phyloP scores from a whole-genome alignment of 1,140 invertebrate genomes.

The Diabrotica undecimpunctata region DNA sequence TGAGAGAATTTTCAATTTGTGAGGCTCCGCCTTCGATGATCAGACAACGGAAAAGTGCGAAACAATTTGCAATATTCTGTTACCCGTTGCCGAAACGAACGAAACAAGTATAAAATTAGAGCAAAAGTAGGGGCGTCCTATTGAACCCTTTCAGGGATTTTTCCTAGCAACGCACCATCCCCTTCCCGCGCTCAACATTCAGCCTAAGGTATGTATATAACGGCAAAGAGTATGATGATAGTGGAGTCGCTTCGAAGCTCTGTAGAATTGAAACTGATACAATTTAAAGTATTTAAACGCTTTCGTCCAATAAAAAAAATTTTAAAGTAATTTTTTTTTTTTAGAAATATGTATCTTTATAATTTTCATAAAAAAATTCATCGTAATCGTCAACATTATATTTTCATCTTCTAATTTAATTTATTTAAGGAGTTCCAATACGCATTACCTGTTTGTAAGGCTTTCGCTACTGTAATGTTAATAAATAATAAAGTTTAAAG shows the following conservation, averaged over 20 bases:
- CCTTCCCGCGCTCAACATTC: slow-evolving; percentile 4
- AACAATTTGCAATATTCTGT: slow-evolving; percentile 14
- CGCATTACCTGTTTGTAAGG: too few species aligned
- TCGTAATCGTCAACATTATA: too few species aligned
- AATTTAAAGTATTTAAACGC: too few species aligned
- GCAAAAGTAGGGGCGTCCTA: slow-evolving; percentile 13
- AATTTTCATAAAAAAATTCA: too few species aligned
- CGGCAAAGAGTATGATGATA: slow-evolving; percentile 2
- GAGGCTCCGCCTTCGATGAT: slow-evolving; percentile 9
- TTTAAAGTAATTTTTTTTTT: too few species aligned
- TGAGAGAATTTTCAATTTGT: slow-evolving; percentile 14
- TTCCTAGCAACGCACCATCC: slow-evolving; percentile 13
- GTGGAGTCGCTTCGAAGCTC: not conserved
- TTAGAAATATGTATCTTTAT: too few species aligned
- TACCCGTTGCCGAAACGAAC: not conserved
- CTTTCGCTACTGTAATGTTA: too few species aligned
- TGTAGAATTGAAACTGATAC: too few species aligned
- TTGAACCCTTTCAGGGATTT: slow-evolving; percentile 17
- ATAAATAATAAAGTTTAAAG: too few species aligned
- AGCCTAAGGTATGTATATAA: slow-evolving; percentile 1
- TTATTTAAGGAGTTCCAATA: too few species aligned
- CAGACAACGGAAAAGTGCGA: slow-evolving; percentile 2
- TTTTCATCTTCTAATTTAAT: too few species aligned
- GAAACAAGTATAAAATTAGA: slow-evolving; percentile 15
- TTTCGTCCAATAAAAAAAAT: too few species aligned